Conservation (phyloP, 1,140 invertebrate genomes). For the Lepidurus couesii region DNA sequence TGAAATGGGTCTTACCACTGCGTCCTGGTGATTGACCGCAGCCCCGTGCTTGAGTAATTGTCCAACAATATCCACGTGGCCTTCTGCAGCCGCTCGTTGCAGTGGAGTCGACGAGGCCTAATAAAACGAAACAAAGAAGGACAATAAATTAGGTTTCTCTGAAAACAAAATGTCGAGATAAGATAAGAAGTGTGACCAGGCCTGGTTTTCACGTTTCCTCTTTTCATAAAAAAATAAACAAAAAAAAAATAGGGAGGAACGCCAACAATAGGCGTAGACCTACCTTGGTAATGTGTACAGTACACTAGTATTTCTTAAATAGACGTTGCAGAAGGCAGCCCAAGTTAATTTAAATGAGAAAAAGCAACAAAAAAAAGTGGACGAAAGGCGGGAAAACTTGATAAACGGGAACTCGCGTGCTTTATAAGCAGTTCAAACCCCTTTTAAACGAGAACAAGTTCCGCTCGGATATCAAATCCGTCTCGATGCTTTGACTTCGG, state of each 20-base stretch:
- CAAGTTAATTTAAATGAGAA: neutral
- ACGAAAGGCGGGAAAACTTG: neutral
- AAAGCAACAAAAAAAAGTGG: neutral
- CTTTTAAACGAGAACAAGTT: neutral
- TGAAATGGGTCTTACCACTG: constrained; percentile 52
- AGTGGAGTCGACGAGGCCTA: constrained; percentile 69
- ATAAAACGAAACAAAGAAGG: constrained; percentile 40
- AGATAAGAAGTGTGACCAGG: neutral
- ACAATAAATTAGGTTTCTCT: neutral
- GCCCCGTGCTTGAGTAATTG: constrained; percentile 63
- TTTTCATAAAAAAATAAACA: neutral
- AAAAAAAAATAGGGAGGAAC: too few species aligned
- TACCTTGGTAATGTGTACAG: too few species aligned
- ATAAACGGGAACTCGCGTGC: neutral
- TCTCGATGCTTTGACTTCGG: neutral
- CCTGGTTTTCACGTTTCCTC: neutral
- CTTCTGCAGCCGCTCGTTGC: constrained; percentile 75
- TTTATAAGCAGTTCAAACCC: neutral
- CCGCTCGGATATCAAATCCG: neutral
- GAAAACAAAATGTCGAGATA: neutral
- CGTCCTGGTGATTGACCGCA: constrained; percentile 67
- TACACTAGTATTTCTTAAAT: too few species aligned
- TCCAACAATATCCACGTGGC: constrained; percentile 67
- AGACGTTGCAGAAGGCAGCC: too few species aligned
- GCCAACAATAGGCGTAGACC: too few species aligned